phyloP scores from a whole-genome alignment of 1,140 invertebrate genomes.

The Limonius californicus region DNA sequence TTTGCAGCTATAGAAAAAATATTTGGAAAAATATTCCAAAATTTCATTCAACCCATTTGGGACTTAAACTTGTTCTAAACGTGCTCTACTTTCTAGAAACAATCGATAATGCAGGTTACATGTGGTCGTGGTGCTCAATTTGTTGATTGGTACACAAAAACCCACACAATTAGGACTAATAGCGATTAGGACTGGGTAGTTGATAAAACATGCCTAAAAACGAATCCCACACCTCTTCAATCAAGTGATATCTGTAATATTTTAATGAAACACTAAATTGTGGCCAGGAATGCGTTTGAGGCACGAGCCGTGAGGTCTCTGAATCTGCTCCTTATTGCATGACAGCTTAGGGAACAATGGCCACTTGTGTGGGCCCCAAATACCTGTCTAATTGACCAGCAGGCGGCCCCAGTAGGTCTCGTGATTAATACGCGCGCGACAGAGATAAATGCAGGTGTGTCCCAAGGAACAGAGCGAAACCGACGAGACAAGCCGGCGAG shows the following conservation, averaged over 20 bases:
- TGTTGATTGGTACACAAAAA: no score
- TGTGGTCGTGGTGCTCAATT: no score
- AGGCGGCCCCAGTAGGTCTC: constrained; percentile 18
- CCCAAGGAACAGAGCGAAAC: not conserved
- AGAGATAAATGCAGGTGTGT: constrained; percentile 17
- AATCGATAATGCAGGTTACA: no score
- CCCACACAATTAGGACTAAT: no score
- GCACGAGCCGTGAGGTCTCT: constrained; percentile 10
- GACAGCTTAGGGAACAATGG: constrained; percentile 16
- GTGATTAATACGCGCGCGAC: constrained; percentile 21
- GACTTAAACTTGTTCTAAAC: no score
- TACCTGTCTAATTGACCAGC: constrained; percentile 22
- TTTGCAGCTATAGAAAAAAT: no score
- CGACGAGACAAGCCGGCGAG: not conserved
- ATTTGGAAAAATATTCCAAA: no score
- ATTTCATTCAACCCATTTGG: no score
- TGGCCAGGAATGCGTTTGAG: constrained; percentile 15
- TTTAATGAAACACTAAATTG: constrained; percentile 9
- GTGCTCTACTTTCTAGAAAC: no score
- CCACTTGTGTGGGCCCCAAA: constrained; percentile 21
- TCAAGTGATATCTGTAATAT: constrained; percentile 18
- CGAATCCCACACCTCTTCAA: constrained; percentile 10
- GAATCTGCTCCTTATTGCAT: constrained; percentile 9
- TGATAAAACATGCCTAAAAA: not conserved
- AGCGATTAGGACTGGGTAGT: no score